These are phyloP conservation scores for Spilarctia lutea DNA, from an alignment of 2,888 invertebrate genomes.

Conservation along the genomic window DNA sequence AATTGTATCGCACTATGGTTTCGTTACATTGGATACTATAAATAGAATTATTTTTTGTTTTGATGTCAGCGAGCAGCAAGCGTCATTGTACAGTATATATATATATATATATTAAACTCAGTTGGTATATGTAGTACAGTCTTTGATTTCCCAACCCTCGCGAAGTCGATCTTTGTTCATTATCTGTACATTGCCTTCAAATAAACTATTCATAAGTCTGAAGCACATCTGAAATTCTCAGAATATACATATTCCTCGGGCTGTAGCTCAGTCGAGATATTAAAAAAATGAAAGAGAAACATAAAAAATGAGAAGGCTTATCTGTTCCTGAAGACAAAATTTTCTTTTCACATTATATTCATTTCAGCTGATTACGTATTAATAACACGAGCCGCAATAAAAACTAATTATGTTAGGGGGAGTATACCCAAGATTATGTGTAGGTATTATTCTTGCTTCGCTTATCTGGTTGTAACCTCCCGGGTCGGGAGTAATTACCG, in stretches of 20 bases:
- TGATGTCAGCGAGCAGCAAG: too few species aligned
- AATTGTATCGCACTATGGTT: too few species aligned
- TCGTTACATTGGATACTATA: too few species aligned
- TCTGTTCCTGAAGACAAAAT: conserved; percentile 14
- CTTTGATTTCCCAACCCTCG: too few species aligned
- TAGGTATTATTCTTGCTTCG: conserved; percentile 42
- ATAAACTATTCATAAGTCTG: neutral
- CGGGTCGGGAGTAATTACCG: conserved; percentile 65
- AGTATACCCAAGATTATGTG: conserved; percentile 23
- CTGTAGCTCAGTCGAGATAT: neutral
- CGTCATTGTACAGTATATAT: too few species aligned
- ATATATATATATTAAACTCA: too few species aligned
- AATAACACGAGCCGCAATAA: conserved; percentile 29
- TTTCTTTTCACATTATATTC: conserved; percentile 17
- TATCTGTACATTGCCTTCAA: neutral
- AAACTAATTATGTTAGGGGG: conserved; percentile 36
- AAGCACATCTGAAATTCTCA: neutral
- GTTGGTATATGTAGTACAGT: too few species aligned
- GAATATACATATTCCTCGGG: neutral
- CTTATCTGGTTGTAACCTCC: conserved; percentile 65
- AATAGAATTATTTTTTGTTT: too few species aligned
- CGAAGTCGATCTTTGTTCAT: too few species aligned
- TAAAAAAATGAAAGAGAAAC: neutral
- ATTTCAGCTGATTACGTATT: conserved; percentile 31
- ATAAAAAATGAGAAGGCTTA: conserved; percentile 8